These are phyloP conservation scores for Perdita meconis DNA, from an alignment of 2,888 invertebrate species.

Conservation along the genomic window DNA sequence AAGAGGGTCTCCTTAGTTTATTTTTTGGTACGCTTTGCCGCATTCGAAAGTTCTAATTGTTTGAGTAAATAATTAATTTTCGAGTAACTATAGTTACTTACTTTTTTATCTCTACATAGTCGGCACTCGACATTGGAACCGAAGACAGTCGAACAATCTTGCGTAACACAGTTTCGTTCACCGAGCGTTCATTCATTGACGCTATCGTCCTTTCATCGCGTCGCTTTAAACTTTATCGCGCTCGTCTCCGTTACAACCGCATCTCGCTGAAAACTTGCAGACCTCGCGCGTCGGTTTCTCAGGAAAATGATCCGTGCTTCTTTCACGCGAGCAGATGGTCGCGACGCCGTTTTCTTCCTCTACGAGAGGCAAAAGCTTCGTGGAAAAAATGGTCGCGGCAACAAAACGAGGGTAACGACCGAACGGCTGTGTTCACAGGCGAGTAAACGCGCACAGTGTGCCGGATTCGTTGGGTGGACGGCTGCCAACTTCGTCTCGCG, in stretches of 20 bases:
- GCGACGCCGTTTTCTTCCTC: slow-evolving; percentile 15
- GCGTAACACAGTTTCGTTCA: slow-evolving; percentile 2
- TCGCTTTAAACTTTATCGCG: slow-evolving; percentile 5
- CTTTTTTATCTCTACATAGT: too few relatives aligned
- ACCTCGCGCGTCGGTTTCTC: too few relatives aligned
- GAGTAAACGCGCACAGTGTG: slow-evolving; percentile 27
- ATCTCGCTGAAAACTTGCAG: background rate
- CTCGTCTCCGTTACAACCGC: slow-evolving; percentile 20
- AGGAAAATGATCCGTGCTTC: too few relatives aligned
- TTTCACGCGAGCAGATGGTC: too few relatives aligned
- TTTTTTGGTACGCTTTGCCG: too few relatives aligned
- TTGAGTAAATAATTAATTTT: too few relatives aligned
- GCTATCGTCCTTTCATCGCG: slow-evolving; percentile 21
- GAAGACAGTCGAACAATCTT: background rate
- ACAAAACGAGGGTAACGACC: slow-evolving; percentile 66
- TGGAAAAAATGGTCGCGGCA: slow-evolving; percentile 52
- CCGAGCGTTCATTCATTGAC: slow-evolving; percentile 7
- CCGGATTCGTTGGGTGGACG: slow-evolving; percentile 56
- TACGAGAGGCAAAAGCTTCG: background rate
- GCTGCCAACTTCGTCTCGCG: slow-evolving; percentile 66
- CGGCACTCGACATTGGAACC: slow-evolving; percentile 6
- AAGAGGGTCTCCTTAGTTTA: too few relatives aligned
- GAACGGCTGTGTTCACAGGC: slow-evolving; percentile 46
- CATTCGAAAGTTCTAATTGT: too few relatives aligned
- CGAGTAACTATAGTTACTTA: too few relatives aligned